Evolutionary conservation across 1,140 invertebrate species (phyloP).

Genomic region (Anastatus disparis): DNA sequence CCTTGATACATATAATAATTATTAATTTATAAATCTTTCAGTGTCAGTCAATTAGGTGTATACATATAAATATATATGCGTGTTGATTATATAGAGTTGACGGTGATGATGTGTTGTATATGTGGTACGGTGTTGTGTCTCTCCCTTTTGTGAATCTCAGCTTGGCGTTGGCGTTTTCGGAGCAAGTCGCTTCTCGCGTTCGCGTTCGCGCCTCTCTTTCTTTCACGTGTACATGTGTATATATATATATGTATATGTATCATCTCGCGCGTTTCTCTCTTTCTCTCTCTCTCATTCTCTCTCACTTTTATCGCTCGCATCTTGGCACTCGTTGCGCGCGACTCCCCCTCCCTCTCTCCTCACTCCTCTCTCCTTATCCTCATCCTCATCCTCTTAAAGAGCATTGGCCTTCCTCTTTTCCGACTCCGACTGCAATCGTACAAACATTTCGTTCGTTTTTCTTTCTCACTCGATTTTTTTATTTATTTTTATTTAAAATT

Average conservation of each 20-base stretch:
- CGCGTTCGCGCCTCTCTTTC: background rate
- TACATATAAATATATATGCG: no score
- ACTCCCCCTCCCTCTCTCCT: conserved; percentile 8
- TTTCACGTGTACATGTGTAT: no score
- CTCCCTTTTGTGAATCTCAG: no score
- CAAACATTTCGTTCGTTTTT: conserved; percentile 37
- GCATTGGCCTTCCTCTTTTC: conserved; percentile 41
- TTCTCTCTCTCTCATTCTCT: background rate
- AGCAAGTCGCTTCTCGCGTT: conserved; percentile 18
- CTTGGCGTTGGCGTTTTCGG: conserved; percentile 29
- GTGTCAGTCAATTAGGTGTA: no score
- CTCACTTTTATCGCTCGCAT: background rate
- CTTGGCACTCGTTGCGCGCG: conserved; percentile 21
- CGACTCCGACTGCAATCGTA: conserved; percentile 42
- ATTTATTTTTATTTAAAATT: background rate
- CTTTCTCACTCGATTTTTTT: conserved; percentile 26
- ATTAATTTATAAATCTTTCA: no score
- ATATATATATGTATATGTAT: no score
- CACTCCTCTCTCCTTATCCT: background rate
- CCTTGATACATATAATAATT: no score
- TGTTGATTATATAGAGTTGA: no score
- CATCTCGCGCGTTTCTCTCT: no score
- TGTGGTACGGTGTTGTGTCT: conserved; percentile 2
- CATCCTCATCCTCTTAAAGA: conserved; percentile 33
- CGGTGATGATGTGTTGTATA: no score